phyloP scores from a whole-genome alignment of 30 jellyfish, hydroid and myxozoan species.

The Aurelia sp. region DNA sequence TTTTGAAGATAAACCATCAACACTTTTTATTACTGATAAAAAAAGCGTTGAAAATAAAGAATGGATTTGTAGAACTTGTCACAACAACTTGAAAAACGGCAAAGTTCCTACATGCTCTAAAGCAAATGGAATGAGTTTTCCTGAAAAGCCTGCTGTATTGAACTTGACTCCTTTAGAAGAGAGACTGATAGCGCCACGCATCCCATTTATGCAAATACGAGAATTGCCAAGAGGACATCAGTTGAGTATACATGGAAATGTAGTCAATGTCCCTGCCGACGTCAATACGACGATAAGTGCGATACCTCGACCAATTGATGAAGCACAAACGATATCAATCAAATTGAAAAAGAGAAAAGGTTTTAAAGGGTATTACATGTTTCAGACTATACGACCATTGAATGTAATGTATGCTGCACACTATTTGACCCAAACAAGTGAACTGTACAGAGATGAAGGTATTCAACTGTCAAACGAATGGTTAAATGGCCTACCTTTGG shows the following conservation, averaged over 20 bases:
- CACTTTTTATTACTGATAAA: neutral
- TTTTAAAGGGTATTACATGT: neutral
- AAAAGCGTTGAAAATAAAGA: slow-evolving; percentile 8
- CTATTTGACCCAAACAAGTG: slow-evolving; percentile 19
- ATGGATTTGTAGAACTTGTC: neutral
- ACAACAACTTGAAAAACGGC: no score
- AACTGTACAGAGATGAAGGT: slow-evolving; percentile 19
- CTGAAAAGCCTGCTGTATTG: slow-evolving; percentile 10
- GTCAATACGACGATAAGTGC: slow-evolving; percentile 1
- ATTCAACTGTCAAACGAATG: neutral
- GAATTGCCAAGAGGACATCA: slow-evolving; percentile 57
- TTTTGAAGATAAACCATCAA: neutral
- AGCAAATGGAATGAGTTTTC: slow-evolving; percentile 23
- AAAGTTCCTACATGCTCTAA: slow-evolving; percentile 9
- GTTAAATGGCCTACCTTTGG: neutral
- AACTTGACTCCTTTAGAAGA: slow-evolving; percentile 39
- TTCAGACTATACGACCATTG: slow-evolving; percentile 10
- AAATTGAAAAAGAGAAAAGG: neutral
- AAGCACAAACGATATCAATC: slow-evolving; percentile 44
- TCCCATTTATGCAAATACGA: slow-evolving; percentile 54
- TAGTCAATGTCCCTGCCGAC: slow-evolving; percentile 69
- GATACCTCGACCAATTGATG: slow-evolving; percentile 19
- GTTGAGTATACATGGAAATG: slow-evolving; percentile 52
- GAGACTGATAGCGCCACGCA: slow-evolving; percentile 41
- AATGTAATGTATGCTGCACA: slow-evolving; percentile 40